Evolutionary conservation across 2,113 vertebrate species (phyloP).

Genomic region (Pimephales promelas): DNA sequence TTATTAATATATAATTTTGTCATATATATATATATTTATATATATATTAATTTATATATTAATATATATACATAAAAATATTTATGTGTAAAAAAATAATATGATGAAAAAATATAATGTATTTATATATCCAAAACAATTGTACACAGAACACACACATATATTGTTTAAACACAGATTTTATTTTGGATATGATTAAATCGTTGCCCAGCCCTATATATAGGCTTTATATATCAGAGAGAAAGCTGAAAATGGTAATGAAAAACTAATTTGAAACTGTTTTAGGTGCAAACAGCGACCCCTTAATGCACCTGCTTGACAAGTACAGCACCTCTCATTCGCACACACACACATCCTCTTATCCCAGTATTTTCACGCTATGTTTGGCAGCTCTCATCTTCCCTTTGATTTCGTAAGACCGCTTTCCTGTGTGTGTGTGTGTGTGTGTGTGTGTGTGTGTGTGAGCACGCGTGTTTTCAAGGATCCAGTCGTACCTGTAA

Average conservation of each 20-base stretch:
- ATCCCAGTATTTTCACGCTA: conserved; percentile 61
- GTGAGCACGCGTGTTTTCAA: conserved; percentile 60
- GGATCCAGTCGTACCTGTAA: conserved; percentile 80
- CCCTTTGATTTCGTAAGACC: conserved; percentile 73
- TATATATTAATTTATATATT: too few species aligned
- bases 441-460: conserved; percentile 65
- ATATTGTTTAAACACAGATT: too few species aligned
- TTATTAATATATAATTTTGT: too few species aligned
- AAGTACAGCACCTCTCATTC: conserved; percentile 5
- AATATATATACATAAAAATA: too few species aligned
- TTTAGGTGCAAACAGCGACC: neutral
- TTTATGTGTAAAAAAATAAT: too few species aligned
- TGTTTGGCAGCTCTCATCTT: conserved; percentile 73
- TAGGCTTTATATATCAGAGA: neutral
- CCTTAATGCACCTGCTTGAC: neutral
- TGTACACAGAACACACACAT: too few species aligned
- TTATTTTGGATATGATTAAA: too few species aligned
- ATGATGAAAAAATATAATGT: too few species aligned
- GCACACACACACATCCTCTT: conserved; percentile 20
- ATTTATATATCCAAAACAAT: too few species aligned
- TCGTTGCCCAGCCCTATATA: neutral
- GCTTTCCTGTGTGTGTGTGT: conserved; percentile 60
- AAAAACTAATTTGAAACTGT: neutral
- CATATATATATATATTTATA: too few species aligned
- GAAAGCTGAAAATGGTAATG: neutral